These are phyloP conservation scores for Pristionchus entomophagus DNA, from an alignment of 2,888 invertebrate genomes.

Conservation along the genomic window DNA sequence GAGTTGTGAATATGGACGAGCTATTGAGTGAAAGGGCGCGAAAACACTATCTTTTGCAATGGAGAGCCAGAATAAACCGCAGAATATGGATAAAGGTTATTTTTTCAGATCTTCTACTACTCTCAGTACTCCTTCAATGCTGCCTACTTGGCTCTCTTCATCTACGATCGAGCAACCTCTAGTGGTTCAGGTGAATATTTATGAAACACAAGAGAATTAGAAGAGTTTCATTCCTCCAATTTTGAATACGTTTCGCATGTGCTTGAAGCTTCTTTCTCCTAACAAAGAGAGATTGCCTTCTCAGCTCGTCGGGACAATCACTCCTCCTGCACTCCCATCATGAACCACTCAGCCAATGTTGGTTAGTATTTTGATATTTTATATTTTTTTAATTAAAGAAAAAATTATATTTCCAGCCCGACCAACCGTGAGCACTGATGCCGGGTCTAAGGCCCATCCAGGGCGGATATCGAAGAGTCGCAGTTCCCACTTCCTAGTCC, in stretches of 20 bases:
- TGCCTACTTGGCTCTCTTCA: conserved; percentile 58
- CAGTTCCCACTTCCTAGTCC: not conserved
- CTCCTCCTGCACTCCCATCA: not conserved
- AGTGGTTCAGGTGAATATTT: conserved; percentile 17
- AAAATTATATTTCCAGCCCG: conserved; percentile 20
- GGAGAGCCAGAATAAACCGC: no score
- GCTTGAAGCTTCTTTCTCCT: no score
- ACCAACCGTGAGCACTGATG: not conserved
- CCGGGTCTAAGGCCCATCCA: not conserved
- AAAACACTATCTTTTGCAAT: not conserved
- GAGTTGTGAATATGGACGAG: no score
- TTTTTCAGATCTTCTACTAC: conserved; percentile 56
- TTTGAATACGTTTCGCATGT: not conserved
- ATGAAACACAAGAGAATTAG: no score
- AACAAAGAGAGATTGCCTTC: not conserved
- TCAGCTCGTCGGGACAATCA: conserved; percentile 20
- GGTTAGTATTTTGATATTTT: not conserved
- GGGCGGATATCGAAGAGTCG: not conserved
- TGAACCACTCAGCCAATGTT: not conserved
- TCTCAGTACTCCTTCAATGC: conserved; percentile 61
- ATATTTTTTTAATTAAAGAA: not conserved
- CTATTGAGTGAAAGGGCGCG: not conserved
- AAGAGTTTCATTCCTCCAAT: no score
- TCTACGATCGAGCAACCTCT: conserved; percentile 53
- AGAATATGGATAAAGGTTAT: not conserved